Evolutionary conservation across 2,797 vertebrate genomes (phyloP).

Genomic region (Margarornis squamiger): DNA sequence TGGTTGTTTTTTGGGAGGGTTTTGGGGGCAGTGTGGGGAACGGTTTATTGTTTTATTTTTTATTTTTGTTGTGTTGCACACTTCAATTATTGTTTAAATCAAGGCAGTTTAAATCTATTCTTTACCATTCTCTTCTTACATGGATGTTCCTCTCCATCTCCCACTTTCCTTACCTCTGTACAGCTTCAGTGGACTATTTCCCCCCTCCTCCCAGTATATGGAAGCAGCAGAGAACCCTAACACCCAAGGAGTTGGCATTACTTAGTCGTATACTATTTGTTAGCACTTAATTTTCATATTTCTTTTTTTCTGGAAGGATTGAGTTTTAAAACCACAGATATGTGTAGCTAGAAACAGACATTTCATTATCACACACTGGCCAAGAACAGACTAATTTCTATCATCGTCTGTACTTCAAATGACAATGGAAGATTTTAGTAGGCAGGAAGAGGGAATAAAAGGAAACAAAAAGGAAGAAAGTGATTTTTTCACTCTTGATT

Average conservation of each 20-base stretch:
- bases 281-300: not conserved
- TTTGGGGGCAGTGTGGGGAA: too few relatives aligned
- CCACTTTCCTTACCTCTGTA: not conserved
- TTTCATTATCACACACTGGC: not conserved
- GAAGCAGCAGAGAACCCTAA: not conserved
- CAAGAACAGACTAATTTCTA: not conserved
- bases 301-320: not conserved
- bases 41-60: rapidly evolving
- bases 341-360: not conserved
- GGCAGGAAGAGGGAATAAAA: not conserved
- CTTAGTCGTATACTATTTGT: not conserved
- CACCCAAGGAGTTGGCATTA: not conserved
- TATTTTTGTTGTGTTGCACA: not conserved
- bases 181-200: not conserved
- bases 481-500: not conserved
- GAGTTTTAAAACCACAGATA: rapidly evolving
- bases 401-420: not conserved
- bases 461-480: not conserved
- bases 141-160: not conserved
- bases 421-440: not conserved
- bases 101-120: not conserved
- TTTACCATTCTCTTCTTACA: not conserved
- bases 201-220: rapidly evolving
- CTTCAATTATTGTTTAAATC: not conserved
- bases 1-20: too few relatives aligned